Conservation (phyloP, 2,113 vertebrate genomes). For the Campylomormyrus tamandua region DNA sequence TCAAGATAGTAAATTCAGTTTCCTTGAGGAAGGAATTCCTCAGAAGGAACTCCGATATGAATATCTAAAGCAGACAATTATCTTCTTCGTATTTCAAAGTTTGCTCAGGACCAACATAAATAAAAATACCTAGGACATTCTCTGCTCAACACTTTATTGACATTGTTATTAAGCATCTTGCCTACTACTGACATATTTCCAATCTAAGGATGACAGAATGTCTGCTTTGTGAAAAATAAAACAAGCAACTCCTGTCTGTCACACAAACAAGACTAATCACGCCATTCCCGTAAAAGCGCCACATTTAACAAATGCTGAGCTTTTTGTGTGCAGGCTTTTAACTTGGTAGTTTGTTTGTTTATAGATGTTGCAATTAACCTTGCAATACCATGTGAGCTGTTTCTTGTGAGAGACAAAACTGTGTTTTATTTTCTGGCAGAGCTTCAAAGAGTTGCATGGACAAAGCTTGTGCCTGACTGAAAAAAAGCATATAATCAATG, state of each 20-base stretch:
- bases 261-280: background rate
- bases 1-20: background rate
- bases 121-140: background rate
- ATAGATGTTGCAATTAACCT: background rate
- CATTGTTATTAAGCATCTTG: background rate
- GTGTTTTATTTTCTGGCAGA: background rate
- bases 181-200: background rate
- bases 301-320: background rate
- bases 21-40: background rate
- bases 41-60: background rate
- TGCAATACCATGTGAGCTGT: background rate
- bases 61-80: background rate
- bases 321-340: background rate
- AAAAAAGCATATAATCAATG: background rate
- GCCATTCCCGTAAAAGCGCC: background rate
- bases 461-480: background rate
- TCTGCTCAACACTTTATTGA: background rate
- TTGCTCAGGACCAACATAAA: background rate
- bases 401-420: background rate
- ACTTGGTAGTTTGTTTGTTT: background rate
- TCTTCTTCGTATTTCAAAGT: background rate
- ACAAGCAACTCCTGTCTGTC: background rate
- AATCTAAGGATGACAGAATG: background rate
- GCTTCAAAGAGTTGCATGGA: background rate
- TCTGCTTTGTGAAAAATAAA: background rate